Conservation (phyloP, 2,888 invertebrate genomes). For the Electrophaes corylata region DNA sequence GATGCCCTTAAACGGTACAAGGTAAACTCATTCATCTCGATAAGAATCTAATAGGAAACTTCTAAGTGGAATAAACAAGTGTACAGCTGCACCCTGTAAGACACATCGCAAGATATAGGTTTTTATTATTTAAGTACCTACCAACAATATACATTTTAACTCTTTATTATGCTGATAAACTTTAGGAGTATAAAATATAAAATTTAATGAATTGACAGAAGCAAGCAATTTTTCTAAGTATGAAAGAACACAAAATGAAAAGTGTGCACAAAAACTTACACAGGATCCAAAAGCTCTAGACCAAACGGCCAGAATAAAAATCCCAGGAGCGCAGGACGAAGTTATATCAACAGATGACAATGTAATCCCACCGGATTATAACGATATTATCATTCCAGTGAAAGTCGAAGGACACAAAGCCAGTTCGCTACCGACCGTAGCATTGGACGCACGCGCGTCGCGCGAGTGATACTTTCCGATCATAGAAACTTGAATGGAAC, state of each 20-base stretch:
- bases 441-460: slow-evolving; percentile 38
- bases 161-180: not conserved
- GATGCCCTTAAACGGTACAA: slow-evolving; percentile 43
- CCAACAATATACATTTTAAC: not conserved
- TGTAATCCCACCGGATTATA: slow-evolving; percentile 46
- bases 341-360: slow-evolving; percentile 16
- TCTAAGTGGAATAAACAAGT: slow-evolving; percentile 47
- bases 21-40: slow-evolving; percentile 47
- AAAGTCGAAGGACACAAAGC: slow-evolving; percentile 75
- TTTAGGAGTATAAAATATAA: not conserved
- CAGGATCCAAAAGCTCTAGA: slow-evolving; percentile 28
- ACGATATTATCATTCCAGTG: slow-evolving; percentile 66
- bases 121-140: too few relatives aligned
- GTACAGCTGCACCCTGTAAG: slow-evolving; percentile 39
- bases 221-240: not conserved
- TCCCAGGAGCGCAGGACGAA: slow-evolving; percentile 25
- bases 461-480: slow-evolving; percentile 43
- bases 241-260: not conserved
- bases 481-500: slow-evolving; percentile 37
- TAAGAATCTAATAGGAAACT: slow-evolving; percentile 53
- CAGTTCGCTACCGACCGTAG: slow-evolving; percentile 62
- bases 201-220: not conserved
- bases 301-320: slow-evolving; percentile 18
- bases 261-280: slow-evolving; percentile 1
- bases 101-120: not conserved